phyloP scores from a whole-genome alignment of 2,113 vertebrate genomes.

The Lasiurus borealis region DNA sequence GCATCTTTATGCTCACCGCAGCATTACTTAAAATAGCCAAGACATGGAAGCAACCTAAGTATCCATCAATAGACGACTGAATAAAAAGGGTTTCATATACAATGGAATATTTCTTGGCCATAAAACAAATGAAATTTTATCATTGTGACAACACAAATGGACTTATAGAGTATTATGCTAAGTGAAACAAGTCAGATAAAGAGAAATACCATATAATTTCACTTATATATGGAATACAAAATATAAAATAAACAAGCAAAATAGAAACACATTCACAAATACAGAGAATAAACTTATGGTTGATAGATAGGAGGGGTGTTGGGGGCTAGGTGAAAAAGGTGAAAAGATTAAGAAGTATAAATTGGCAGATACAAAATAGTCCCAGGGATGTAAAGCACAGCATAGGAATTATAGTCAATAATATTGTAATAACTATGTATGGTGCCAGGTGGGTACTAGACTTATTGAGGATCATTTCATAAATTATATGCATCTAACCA shows the following conservation, averaged over 20 bases:
- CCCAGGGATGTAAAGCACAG: neutral
- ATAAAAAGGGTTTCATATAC: neutral
- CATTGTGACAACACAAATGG: neutral
- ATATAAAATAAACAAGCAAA: neutral
- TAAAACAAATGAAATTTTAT: neutral
- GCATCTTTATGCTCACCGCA: neutral
- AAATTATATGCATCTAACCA: neutral
- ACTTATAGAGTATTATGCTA: neutral
- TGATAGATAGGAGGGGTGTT: neutral
- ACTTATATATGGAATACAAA: neutral
- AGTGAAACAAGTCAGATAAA: neutral
- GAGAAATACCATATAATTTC: neutral
- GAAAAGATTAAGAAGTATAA: neutral
- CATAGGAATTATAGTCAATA: neutral
- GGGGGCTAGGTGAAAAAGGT: neutral
- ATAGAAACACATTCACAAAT: neutral
- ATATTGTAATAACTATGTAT: neutral
- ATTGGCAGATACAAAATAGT: neutral
- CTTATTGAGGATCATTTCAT: neutral
- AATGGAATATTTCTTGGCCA: neutral
- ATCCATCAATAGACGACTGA: neutral
- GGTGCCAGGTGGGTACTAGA: neutral
- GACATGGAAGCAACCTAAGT: neutral
- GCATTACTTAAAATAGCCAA: neutral
- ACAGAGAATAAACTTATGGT: neutral